Conservation (phyloP, 2,797 vertebrate genomes). For the Molossus molossus region DNA sequence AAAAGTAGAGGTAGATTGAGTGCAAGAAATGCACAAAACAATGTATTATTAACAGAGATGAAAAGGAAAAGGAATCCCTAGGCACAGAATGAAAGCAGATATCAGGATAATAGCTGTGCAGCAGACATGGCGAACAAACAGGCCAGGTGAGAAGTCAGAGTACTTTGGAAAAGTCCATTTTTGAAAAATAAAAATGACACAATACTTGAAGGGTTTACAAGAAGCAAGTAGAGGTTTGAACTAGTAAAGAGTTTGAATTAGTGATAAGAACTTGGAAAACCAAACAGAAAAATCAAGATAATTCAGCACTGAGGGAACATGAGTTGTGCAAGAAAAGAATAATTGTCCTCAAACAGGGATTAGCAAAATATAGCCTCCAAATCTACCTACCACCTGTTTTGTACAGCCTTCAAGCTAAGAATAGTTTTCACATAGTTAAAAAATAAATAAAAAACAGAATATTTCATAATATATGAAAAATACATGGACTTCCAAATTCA, state of each 20-base stretch:
- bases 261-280: background rate
- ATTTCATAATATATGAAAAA: conserved; percentile 5
- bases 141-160: background rate
- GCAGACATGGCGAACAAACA: background rate
- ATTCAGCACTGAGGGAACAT: background rate
- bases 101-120: background rate
- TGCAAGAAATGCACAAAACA: background rate
- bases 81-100: background rate
- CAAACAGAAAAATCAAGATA: background rate
- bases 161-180: background rate
- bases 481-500: background rate
- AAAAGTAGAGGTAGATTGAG: background rate
- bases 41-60: background rate
- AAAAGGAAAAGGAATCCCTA: background rate
- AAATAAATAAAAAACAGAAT: conserved; percentile 1
- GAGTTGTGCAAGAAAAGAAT: background rate
- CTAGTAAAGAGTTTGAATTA: background rate
- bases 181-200: background rate
- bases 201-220: background rate
- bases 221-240: background rate
- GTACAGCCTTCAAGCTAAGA: background rate
- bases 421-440: background rate
- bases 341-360: background rate
- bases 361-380: background rate
- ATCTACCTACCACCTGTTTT: background rate